Percentiles rank a stretch among this genome's conserved stretches.
Evolutionary conservation across 1,140 invertebrate genomes (phyloP).

Genomic region (Ceratina australensis): DNA sequence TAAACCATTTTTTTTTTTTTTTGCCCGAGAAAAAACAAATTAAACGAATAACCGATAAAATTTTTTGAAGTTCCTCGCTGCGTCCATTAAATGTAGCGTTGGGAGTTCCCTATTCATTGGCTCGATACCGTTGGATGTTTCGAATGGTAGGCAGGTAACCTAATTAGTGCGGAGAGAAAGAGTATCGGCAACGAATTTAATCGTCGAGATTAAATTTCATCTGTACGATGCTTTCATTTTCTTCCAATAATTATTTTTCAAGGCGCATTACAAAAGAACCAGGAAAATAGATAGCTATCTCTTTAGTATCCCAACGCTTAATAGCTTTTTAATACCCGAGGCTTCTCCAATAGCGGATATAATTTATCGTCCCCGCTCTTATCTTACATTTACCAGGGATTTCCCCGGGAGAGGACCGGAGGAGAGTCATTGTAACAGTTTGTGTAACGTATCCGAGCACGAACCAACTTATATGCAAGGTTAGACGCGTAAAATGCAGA

Average conservation of each 20-base stretch:
- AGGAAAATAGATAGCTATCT: background rate
- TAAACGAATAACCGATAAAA: background rate
- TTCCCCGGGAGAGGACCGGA: slow-evolving; percentile 1
- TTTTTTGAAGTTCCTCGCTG: background rate
- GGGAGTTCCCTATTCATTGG: background rate
- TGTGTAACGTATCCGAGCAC: slow-evolving; percentile 31
- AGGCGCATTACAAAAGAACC: background rate
- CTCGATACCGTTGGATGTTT: background rate
- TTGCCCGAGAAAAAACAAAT: too few species aligned
- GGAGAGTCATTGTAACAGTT: slow-evolving; percentile 37
- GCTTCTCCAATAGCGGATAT: slow-evolving; percentile 30
- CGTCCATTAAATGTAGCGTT: background rate
- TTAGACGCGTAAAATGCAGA: slow-evolving; percentile 52
- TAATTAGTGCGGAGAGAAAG: background rate
- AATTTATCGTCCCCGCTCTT: slow-evolving; percentile 21
- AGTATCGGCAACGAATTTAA: background rate
- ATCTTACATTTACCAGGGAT: background rate
- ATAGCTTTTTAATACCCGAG: slow-evolving; percentile 32
- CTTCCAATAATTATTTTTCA: slow-evolving; percentile 13
- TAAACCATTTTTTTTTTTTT: background rate
- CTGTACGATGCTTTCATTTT: background rate
- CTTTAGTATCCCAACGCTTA: slow-evolving; percentile 26
- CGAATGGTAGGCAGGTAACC: too few species aligned
- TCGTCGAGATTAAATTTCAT: background rate
- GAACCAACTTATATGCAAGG: slow-evolving; percentile 35